phyloP scores from a whole-genome alignment of 2,888 invertebrate species.

The Coelinius sp. region DNA sequence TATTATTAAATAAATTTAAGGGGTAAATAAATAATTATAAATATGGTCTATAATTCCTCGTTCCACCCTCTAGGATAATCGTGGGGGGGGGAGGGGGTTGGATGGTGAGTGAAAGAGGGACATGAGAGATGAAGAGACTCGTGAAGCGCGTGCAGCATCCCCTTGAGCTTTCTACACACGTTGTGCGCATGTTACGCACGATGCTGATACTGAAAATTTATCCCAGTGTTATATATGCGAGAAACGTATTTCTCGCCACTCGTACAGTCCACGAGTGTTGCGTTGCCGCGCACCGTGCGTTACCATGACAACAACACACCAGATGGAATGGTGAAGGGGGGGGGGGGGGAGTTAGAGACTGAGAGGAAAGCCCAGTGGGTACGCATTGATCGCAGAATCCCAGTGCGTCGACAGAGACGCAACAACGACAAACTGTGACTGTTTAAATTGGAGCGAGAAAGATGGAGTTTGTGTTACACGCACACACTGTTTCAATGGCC shows the following conservation, averaged over 20 bases:
- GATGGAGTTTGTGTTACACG: background rate
- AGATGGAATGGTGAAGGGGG: constrained; percentile 40
- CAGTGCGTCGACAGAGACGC: constrained; percentile 62
- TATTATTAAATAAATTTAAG: background rate
- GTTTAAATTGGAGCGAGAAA: background rate
- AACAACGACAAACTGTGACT: constrained; percentile 12
- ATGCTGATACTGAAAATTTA: constrained; percentile 29
- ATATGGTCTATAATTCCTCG: constrained; percentile 3
- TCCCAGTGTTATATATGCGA: constrained; percentile 3
- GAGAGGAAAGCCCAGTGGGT: constrained; percentile 53
- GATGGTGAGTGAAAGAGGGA: background rate
- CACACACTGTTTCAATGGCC: constrained; percentile 17
- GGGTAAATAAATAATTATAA: background rate
- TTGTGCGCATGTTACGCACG: constrained; percentile 29
- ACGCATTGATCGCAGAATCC: constrained; percentile 71
- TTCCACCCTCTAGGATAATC: background rate
- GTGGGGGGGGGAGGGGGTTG: background rate
- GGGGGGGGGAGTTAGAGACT: background rate
- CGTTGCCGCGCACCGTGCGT: constrained; percentile 64
- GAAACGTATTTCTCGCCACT: constrained; percentile 31
- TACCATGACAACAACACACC: constrained; percentile 64
- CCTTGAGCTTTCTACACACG: constrained; percentile 17
- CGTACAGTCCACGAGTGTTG: constrained; percentile 49
- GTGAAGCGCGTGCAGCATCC: constrained; percentile 27
- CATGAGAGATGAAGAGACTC: constrained; percentile 8